Conservation (phyloP, 2,113 vertebrate genomes). For the Heliornis fulica region DNA sequence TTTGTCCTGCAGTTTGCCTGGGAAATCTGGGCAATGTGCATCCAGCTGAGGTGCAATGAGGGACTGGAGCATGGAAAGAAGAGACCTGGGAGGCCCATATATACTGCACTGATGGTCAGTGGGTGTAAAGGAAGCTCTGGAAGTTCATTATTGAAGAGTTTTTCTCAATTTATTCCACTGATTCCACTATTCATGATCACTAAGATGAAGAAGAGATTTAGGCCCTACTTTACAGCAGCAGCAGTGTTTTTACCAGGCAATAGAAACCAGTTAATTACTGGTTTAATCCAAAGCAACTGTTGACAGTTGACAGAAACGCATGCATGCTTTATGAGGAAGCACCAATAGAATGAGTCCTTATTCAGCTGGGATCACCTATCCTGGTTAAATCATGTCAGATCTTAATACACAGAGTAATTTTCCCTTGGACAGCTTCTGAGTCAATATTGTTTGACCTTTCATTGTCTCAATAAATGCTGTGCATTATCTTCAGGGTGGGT, state of each 20-base stretch:
- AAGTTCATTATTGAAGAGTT: neutral
- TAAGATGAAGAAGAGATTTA: neutral
- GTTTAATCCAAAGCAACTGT: slow-evolving; percentile 1
- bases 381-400: slow-evolving; percentile 10
- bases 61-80: neutral
- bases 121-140: neutral
- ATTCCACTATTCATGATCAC: neutral
- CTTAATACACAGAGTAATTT: neutral
- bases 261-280: neutral
- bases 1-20: neutral
- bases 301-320: neutral
- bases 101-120: accelerated
- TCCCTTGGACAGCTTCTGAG: neutral
- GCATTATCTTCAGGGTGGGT: neutral
- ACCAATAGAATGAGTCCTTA: neutral
- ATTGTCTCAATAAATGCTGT: neutral
- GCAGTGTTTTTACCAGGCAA: neutral
- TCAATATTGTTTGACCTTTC: slow-evolving; percentile 11
- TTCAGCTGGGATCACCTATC: slow-evolving; percentile 16
- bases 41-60: neutral
- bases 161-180: neutral
- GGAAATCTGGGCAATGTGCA: neutral
- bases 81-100: accelerated
- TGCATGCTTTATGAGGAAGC: neutral
- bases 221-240: neutral